Base-by-base conservation (phyloP, 2,113 vertebrate species). In the Oncorhynchus mykiss region DNA sequence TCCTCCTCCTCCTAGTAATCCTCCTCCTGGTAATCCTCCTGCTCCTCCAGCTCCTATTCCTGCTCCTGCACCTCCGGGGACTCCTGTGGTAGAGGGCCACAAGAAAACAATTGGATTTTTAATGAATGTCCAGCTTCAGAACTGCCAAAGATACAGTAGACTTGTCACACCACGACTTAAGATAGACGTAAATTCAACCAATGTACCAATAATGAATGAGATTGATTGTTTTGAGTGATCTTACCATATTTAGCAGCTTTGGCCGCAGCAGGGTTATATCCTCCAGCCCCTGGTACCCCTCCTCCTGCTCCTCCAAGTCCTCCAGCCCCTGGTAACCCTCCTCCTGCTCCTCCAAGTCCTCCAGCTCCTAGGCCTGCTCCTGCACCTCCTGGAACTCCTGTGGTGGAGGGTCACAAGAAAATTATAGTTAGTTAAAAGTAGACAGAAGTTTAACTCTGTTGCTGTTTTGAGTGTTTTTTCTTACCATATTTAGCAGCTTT, bases 241-340 rank as follows among this genome's bases (percentile, higher is more conserved):
- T 69, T 69, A 87, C 82, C 70, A 20, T 78, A 67, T 81, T 88
- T 88, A 59, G 86, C 79, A 75, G 87, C 78, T 84, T 87, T 88
- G 16, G 74, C 83, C 49, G 74, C 74, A 68, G 83, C 86, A n/a
- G 67, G 71, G 4, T 77, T 75, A 75, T 85, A 73, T 78, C 75
- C 81, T 87, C 76, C 22, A 74, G 74, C 78, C 49, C 5, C 76
- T 1, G 29, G 13, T 16, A 31, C 72, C 6, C 67, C 24, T 8
- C 39, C 65, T n/a, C 73, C 73, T n/a, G 14, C 49, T 16, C 49
- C 49, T 51, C 48, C 66, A 27, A 27, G 25, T 78, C 75, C 81
- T 87, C 76, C 22, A 74, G 74, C 78, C 49, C 6, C 76, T 2
- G 29, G 13, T 16, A 31, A 59, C 27, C 27, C 27, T 27, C 27